Evolutionary conservation across 2,888 invertebrate genomes (phyloP).

Genomic region (Aphrophora alni): DNA sequence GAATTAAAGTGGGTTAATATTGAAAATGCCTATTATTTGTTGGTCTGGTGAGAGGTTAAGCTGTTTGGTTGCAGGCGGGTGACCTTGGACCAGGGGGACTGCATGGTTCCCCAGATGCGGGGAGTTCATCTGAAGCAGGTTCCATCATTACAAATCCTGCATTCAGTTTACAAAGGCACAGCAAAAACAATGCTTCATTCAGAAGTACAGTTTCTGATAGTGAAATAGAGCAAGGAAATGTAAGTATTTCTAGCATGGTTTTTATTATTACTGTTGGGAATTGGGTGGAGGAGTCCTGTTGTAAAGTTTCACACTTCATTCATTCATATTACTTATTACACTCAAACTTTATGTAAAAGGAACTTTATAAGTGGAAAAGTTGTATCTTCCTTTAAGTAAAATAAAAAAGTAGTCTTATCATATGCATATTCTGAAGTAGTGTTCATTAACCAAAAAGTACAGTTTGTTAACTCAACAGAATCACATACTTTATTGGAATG

Average conservation of each 20-base stretch:
- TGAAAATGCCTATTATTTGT: background rate
- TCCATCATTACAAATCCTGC: constrained; percentile 83
- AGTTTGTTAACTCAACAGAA: too few species aligned
- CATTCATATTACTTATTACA: too few species aligned
- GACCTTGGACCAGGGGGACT: constrained; percentile 65
- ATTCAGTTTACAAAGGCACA: constrained; percentile 73
- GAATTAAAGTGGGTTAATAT: too few species aligned
- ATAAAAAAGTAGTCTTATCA: too few species aligned
- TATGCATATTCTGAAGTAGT: too few species aligned
- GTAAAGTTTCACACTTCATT: too few species aligned
- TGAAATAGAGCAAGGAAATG: constrained; percentile 88
- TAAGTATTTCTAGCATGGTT: constrained; percentile 62
- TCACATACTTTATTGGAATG: too few species aligned
- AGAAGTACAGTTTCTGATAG: constrained; percentile 94
- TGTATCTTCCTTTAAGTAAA: too few species aligned
- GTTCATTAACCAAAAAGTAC: too few species aligned
- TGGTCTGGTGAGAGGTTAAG: constrained; percentile 21
- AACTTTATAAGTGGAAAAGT: too few species aligned
- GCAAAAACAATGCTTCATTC: constrained; percentile 73
- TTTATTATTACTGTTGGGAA: background rate
- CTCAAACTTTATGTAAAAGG: too few species aligned
- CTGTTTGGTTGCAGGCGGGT: constrained; percentile 41
- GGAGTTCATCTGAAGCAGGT: constrained; percentile 67
- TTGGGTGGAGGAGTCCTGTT: too few species aligned
- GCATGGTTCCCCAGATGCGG: constrained; percentile 64